Evolutionary conservation across 2,113 vertebrate genomes (phyloP), one percentile per base, ranked within the genome.

Genomic region (Pterocles burchelli): DNA sequence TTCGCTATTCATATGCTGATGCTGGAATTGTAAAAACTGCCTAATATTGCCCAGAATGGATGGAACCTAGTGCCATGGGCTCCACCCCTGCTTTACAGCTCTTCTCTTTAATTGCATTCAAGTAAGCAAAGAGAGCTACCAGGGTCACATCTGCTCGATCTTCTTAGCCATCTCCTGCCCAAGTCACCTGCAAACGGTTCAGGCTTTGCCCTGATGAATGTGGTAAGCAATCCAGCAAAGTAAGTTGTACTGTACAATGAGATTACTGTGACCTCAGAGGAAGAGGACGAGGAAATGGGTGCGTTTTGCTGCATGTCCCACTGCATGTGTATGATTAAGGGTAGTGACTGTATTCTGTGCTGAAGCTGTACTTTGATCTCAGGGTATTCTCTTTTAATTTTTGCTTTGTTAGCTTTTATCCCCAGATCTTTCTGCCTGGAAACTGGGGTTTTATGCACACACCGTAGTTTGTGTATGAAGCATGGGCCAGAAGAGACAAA

Each of bases 321-420:
- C 54, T 77, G 67, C 14, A 7, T 7, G 0, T 10, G 26, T 22
- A 8, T 31, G 54, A 7, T 25, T 48, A 55, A 38, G 36, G 77
- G 13, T 19, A 67, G 48, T 43, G 34, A 4, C 25, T 63, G 33
- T 31, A 6, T 33, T 84, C 57, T 73, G 17, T 0, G 1, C 72
- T 57, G 82, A 80, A 89, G 75, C 75, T 88, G 54, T 36, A 17
- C 76, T 94, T 90, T 90, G 79, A 93, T 88, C 76, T 88, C 25
- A 9, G 65, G 49, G 25, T 77, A 45, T 94, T 93, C 28, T 2
- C 2, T 5, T 89, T 83, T 67, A 46, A 67, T 71, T 90, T 86
- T 31, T 92, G 45, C 19, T 86, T 8, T 68, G 55, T 88, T 89
- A 90, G 76, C 76, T 92, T 94, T 95, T 72, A 84, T 93, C 61